A percentile compares a stretch with the other conserved stretches of the same genome.
These are phyloP conservation scores for Myiothlypis coronata DNA, from an alignment of 2,797 vertebrate species.

Conservation along the genomic window DNA sequence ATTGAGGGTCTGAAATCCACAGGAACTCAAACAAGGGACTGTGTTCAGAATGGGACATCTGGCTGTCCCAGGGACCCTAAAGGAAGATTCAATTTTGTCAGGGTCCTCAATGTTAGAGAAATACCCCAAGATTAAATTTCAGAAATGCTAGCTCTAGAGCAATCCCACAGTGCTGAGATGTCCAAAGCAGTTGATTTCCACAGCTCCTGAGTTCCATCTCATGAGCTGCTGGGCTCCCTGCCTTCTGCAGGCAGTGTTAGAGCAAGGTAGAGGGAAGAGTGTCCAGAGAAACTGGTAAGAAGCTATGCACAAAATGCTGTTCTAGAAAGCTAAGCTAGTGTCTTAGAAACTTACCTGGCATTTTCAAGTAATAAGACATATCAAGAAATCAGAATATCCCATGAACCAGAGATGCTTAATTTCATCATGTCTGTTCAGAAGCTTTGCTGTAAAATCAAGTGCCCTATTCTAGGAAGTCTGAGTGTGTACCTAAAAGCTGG, in stretches of 20 bases:
- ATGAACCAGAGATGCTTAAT: neutral
- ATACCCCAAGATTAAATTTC: neutral
- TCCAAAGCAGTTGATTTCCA: neutral
- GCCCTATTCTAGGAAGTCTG: neutral
- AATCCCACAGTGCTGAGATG: neutral
- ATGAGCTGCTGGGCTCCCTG: neutral
- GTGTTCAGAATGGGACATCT: neutral
- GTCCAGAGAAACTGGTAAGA: neutral
- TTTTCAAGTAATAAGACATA: neutral
- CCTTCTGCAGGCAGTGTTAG: neutral
- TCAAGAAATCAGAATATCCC: neutral
- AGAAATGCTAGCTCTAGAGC: neutral
- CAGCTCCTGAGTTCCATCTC: neutral
- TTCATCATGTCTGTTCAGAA: neutral
- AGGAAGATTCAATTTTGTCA: neutral
- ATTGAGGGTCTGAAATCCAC: neutral
- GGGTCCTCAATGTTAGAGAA: neutral
- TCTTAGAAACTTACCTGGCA: neutral
- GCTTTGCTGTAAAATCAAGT: neutral
- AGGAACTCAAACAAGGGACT: neutral
- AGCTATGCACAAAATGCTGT: neutral
- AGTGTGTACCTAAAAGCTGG: neutral
- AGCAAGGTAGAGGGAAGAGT: neutral
- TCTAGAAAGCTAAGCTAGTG: neutral
- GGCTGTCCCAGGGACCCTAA: neutral